Base-by-base conservation (phyloP, 2,113 vertebrate species). In the Seriola dumerili region DNA sequence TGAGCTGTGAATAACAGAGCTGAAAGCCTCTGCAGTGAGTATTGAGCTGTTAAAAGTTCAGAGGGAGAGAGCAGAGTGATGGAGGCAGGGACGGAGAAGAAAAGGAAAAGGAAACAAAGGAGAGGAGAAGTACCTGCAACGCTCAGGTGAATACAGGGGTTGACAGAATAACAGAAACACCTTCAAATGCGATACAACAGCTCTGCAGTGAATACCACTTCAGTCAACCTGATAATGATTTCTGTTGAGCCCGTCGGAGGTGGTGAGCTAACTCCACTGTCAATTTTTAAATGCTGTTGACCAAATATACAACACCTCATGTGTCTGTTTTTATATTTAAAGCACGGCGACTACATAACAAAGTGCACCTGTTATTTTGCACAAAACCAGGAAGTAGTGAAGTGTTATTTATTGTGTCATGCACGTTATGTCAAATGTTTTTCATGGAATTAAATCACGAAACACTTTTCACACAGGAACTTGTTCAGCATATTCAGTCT, bases 1-100 rank as follows among this genome's bases (percentile, higher is more conserved):
- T 84, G 88, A 84, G 84, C 81, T 89, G 87, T 88, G 89, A 91
- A 87, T 89, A 85, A 91, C 75, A 38, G 69, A 82, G 74, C 70
- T 79, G 78, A 87, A 64, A 86, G 84, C 69, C 80, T 88, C 69
- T n/a, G 80, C 62, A 54, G 70, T 46, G 59, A 78, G 46, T 80
- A 71, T 67, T 79, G 69, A 78, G 91, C 78, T 80, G 73, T 68
- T 73, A 50, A 75, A 77, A 77, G 89, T 84, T 81, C 46, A 86
- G 72, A 67, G 77, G 46, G 42, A 84, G 71, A 40, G 48, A 64
- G 65, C 46, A 16, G 71, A 65, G 50, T 19, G 61, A 57, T 50
- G 73, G 52, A 36, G 46, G 63, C 42, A 69, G 61, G 48, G 71
- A 70, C 3, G 8, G 19, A 72, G 58, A 17, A 6, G 23, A 62